Base-by-base conservation (phyloP, 2,888 invertebrate species). In the Sclerodermus sp. region DNA sequence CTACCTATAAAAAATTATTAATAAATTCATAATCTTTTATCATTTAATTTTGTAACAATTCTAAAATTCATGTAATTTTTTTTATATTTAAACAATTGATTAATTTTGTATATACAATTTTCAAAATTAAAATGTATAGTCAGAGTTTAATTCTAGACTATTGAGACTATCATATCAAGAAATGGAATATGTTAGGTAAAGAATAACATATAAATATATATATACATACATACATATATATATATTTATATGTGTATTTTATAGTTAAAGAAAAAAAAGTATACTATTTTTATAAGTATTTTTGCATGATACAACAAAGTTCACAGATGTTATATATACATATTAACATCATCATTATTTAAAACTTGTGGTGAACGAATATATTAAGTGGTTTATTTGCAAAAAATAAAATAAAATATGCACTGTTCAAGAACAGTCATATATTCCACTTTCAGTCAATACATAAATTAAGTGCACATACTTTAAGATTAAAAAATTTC, bases 361-460 rank as follows among this genome's bases (percentile, higher is more conserved):
- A n/a, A n/a, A n/a, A n/a, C n/a, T n/a, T n/a, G n/a, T n/a, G n/a
- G n/a, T 23, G 23, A 5, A 23, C 23, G 8, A 23, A 5, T 3
- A 23, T 23, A 23, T n/a, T n/a, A 23, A 23, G 3, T 23, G 23
- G 23, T 23, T 23, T 23, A 5, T 32, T 37, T 42, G 41, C 15
- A 47, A 42, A 34, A 50, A 47, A 46, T 17, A 12, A 49, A 47
- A 47, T 47, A 13, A 50, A 50, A 41, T 2, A 15, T 37, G 29
- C 41, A 43, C 13, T n/a, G 34, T 58, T 63, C 55, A 39, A 55
- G 58, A 62, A 63, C 62, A 62, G 63, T 57, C 63, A 63, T 62
- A 62, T 60, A 62, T 60, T 62, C 63, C 63, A 58, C 55, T 60
- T 55, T 62, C 60, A 58, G 58, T 62, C 54, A 51, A 63, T 62